Percentiles rank a stretch among this genome's conserved stretches.
phyloP scores from a whole-genome alignment of 2,797 vertebrate genomes.

The Onychomys arenicola region DNA sequence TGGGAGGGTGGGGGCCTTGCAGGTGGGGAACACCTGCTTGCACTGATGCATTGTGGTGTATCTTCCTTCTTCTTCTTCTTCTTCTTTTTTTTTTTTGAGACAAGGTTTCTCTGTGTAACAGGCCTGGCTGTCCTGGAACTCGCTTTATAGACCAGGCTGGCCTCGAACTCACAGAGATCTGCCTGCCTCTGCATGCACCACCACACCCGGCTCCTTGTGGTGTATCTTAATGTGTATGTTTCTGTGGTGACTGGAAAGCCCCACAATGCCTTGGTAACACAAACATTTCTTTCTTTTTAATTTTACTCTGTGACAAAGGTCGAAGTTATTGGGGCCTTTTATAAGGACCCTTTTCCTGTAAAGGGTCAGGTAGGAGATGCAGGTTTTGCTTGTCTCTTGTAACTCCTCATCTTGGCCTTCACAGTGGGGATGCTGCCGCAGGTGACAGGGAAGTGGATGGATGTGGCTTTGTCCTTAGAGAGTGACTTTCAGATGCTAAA shows the following conservation, averaged over 20 bases:
- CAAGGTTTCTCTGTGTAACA: not conserved
- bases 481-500: not conserved
- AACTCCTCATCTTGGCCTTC: not conserved
- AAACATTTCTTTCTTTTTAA: not conserved
- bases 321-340: not conserved
- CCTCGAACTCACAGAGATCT: not conserved
- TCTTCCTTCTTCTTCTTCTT: too few species aligned
- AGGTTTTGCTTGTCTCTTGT: not conserved
- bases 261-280: not conserved
- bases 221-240: rapidly evolving
- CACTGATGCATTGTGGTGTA: not conserved
- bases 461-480: not conserved
- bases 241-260: not conserved
- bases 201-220: not conserved
- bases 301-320: not conserved
- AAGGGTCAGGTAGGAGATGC: not conserved
- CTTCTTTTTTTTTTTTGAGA: not conserved
- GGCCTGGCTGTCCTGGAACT: not conserved
- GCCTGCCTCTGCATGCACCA: not conserved
- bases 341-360: not conserved
- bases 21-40: too few species aligned
- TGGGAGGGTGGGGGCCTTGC: too few species aligned
- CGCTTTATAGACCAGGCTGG: not conserved
- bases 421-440: rapidly evolving
- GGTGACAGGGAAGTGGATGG: not conserved